Percentiles rank a stretch among this genome's conserved stretches.
phyloP scores from a whole-genome alignment of 2,888 invertebrate species.

The Tromatobia lineatoria region DNA sequence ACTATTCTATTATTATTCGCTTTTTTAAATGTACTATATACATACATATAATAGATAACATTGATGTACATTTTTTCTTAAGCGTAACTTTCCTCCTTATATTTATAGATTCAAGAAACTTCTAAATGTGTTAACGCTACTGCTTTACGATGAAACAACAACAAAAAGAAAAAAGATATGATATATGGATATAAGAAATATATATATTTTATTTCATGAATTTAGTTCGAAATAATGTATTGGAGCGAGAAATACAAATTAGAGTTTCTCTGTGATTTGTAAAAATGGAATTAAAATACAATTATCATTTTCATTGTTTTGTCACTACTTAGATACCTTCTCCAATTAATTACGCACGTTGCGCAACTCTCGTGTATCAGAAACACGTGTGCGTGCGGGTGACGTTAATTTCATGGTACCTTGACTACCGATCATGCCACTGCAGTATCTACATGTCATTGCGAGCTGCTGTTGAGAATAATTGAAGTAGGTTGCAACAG shows the following conservation, averaged over 20 bases:
- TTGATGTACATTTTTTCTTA: slow-evolving; percentile 82
- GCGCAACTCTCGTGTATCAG: neutral
- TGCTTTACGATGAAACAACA: slow-evolving; percentile 76
- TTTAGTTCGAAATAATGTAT: slow-evolving; percentile 78
- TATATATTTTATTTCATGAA: slow-evolving; percentile 81
- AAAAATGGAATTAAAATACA: slow-evolving; percentile 71
- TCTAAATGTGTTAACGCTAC: slow-evolving; percentile 82
- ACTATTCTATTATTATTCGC: slow-evolving; percentile 66
- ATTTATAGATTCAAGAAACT: slow-evolving; percentile 80
- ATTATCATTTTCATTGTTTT: slow-evolving; percentile 70
- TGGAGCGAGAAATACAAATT: slow-evolving; percentile 77
- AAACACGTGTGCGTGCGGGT: neutral
- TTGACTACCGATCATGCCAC: neutral
- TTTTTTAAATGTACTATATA: slow-evolving; percentile 63
- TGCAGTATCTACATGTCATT: neutral
- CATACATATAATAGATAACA: slow-evolving; percentile 71
- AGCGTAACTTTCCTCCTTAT: slow-evolving; percentile 78
- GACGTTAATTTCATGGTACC: neutral
- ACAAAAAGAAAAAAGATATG: slow-evolving; percentile 68
- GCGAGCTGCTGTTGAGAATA: neutral
- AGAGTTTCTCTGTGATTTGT: slow-evolving; percentile 82
- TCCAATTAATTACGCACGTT: neutral
- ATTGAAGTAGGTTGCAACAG: neutral
- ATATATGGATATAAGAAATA: slow-evolving; percentile 73
- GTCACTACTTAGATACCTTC: slow-evolving; percentile 42